Percentiles rank a stretch among this genome's conserved stretches.
phyloP scores from a whole-genome alignment of 2,113 vertebrate species.

The Sturnus vulgaris region DNA sequence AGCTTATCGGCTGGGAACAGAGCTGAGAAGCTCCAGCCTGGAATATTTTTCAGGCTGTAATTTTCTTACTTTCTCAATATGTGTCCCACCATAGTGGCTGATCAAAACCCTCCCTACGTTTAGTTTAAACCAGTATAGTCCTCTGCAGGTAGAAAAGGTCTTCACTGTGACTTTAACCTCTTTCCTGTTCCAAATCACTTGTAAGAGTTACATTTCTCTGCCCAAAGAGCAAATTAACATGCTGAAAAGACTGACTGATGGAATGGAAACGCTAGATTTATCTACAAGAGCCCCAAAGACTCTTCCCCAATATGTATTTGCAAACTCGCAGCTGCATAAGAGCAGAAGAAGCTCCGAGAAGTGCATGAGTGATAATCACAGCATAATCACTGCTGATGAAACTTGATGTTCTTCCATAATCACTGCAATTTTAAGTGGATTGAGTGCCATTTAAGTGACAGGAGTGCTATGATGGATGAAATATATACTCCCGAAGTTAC shows the following conservation, averaged over 20 bases:
- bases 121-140: background rate
- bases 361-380: conserved; percentile 22
- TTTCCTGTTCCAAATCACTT: background rate
- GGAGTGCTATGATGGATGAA: conserved; percentile 46
- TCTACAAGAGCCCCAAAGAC: background rate
- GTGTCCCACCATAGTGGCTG: background rate
- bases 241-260: background rate
- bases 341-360: background rate
- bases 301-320: background rate
- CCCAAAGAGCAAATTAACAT: background rate
- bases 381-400: conserved; percentile 50
- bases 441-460: conserved; percentile 65
- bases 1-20: no score
- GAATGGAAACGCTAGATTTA: background rate
- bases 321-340: background rate
- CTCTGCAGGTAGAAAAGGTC: background rate
- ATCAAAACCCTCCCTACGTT: background rate
- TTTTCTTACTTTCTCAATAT: no score
- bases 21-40: no score
- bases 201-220: conserved; percentile 14
- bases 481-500: conserved; percentile 57
- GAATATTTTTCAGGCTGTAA: no score
- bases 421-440: conserved; percentile 63
- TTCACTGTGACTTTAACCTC: background rate
- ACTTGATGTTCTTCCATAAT: conserved; percentile 58